These are phyloP conservation scores for Cottus gobio DNA, from an alignment of 2,113 vertebrate genomes.

Conservation along the genomic window DNA sequence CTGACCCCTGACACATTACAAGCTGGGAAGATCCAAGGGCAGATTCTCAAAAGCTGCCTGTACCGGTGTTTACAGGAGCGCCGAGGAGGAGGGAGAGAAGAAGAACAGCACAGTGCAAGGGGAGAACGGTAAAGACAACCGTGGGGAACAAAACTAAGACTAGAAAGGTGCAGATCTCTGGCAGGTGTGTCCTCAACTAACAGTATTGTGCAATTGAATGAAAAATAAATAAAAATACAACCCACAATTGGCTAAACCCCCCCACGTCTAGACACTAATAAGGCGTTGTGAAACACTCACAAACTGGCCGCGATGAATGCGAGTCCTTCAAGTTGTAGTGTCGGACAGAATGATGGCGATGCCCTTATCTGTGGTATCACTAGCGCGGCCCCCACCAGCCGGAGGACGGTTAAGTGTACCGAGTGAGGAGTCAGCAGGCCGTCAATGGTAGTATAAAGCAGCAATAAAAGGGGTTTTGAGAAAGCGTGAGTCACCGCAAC, in stretches of 20 bases:
- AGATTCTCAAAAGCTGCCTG: constrained; percentile 47
- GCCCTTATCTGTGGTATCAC: too few relatives aligned
- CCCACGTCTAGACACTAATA: not conserved
- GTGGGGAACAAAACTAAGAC: not conserved
- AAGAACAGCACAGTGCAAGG: not conserved
- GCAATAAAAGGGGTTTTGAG: not conserved
- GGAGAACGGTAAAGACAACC: not conserved
- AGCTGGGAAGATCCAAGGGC: constrained; percentile 72
- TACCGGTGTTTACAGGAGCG: constrained; percentile 51
- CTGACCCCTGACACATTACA: constrained; percentile 77
- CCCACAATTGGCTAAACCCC: not conserved
- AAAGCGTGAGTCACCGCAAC: not conserved
- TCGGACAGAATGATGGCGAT: too few relatives aligned
- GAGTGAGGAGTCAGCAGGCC: not conserved
- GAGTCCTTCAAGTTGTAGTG: not conserved
- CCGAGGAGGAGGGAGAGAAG: not conserved
- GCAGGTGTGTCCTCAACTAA: not conserved
- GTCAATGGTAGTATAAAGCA: not conserved
- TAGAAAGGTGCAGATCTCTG: not conserved
- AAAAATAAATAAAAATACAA: not conserved
- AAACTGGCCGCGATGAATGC: too few relatives aligned
- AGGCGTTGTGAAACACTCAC: not conserved
- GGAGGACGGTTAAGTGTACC: not conserved
- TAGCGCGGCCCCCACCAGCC: too few relatives aligned
- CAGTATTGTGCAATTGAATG: not conserved